Conservation (phyloP, 2,113 vertebrate genomes). For the Chaetodon auriga region DNA sequence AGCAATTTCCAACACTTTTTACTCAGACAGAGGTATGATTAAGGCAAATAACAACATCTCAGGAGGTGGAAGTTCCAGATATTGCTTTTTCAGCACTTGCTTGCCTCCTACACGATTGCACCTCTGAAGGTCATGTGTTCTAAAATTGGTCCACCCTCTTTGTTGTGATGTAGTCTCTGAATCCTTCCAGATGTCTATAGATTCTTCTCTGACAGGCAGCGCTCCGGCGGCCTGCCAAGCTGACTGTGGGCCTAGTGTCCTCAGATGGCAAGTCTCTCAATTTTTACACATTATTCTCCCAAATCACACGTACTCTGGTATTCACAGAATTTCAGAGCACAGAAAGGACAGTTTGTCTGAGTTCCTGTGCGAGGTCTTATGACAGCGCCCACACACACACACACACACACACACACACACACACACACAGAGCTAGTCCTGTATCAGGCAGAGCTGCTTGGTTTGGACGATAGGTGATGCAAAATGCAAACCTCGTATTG, state of each 20-base stretch:
- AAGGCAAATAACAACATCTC: constrained; percentile 39
- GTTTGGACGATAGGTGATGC: constrained; percentile 22
- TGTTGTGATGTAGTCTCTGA: constrained; percentile 60
- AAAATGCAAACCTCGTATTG: constrained; percentile 9
- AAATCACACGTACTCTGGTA: constrained; percentile 65
- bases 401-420: constrained; percentile 66
- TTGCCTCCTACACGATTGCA: constrained; percentile 74
- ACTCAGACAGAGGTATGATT: constrained; percentile 3
- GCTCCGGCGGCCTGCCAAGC: constrained; percentile 55
- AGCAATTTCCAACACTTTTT: neutral
- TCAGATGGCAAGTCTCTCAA: constrained; percentile 61
- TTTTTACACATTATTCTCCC: constrained; percentile 62
- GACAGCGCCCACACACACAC: constrained; percentile 64
- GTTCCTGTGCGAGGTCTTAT: constrained; percentile 59
- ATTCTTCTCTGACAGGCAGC: constrained; percentile 49
- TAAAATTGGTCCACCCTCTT: constrained; percentile 66
- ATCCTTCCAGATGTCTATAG: constrained; percentile 63
- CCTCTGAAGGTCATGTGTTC: constrained; percentile 58
- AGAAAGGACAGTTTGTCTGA: constrained; percentile 68
- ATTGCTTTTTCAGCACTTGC: constrained; percentile 64
- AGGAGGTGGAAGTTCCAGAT: constrained; percentile 42
- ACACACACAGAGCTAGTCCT: constrained; percentile 56
- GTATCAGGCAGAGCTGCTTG: constrained; percentile 13
- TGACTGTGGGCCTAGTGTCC: constrained; percentile 57
- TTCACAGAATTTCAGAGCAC: constrained; percentile 64